These are phyloP conservation scores for Drosophila sturtevanti DNA, from an alignment of 1,140 invertebrate genomes.

Conservation along the genomic window DNA sequence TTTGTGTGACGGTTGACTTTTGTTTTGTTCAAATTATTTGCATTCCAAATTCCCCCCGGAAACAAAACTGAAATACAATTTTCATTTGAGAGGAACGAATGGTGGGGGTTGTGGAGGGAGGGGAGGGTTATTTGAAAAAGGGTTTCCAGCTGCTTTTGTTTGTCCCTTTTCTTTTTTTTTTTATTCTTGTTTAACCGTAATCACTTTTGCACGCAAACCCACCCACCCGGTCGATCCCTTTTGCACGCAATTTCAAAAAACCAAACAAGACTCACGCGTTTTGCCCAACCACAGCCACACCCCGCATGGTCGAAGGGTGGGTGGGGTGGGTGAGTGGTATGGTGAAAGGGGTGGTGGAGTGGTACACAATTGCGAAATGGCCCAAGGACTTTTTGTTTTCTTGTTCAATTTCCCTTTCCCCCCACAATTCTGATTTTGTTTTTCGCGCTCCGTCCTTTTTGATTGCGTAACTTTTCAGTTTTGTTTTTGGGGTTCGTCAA, in stretches of 20 bases:
- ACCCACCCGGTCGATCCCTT: slow-evolving; percentile 24
- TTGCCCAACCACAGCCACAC: slow-evolving; percentile 49
- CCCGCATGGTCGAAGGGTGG: background rate
- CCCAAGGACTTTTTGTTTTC: slow-evolving; percentile 44
- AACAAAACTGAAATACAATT: slow-evolving; percentile 65
- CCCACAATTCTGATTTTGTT: slow-evolving; percentile 52
- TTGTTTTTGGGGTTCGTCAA: background rate
- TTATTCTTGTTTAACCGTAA: slow-evolving; percentile 23
- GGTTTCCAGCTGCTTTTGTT: background rate
- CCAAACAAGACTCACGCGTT: slow-evolving; percentile 61
- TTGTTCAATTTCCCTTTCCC: background rate
- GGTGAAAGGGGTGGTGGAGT: background rate
- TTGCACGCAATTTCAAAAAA: slow-evolving; percentile 73
- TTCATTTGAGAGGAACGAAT: slow-evolving; percentile 50
- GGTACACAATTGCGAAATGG: slow-evolving; percentile 56
- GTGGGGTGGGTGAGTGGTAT: background rate
- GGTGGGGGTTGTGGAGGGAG: background rate
- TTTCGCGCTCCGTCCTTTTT: slow-evolving; percentile 53
- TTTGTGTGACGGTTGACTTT: slow-evolving; percentile 62
- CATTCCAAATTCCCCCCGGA: slow-evolving; percentile 61
- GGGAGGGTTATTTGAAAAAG: background rate
- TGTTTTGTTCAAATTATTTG: slow-evolving; percentile 60
- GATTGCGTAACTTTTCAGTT: slow-evolving; percentile 73
- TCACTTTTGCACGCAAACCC: slow-evolving; percentile 68
- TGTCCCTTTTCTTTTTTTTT: slow-evolving; percentile 11